Conservation (phyloP, 2,113 vertebrate species). For the Coreoperca whiteheadi region DNA sequence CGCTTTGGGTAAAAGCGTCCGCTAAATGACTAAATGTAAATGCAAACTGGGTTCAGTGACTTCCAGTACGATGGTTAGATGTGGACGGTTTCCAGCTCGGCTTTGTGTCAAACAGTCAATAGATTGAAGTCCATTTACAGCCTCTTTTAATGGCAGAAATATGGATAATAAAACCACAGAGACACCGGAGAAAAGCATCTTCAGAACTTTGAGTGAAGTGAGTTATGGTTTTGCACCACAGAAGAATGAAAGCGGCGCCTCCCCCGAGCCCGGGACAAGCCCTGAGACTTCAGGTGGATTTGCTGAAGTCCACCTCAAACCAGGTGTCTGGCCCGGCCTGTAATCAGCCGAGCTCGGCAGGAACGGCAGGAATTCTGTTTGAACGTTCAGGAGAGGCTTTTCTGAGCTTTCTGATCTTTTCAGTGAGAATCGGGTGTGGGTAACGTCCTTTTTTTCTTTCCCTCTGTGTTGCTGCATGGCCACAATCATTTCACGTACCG, state of each 20-base stretch:
- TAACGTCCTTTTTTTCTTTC: neutral
- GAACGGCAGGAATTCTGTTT: constrained; percentile 43
- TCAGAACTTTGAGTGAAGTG: no score
- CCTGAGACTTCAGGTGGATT: constrained; percentile 31
- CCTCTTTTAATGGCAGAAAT: no score
- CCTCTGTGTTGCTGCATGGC: neutral
- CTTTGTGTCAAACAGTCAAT: neutral
- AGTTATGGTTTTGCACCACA: no score
- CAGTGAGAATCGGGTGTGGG: no score
- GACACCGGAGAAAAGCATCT: constrained; percentile 4
- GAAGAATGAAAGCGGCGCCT: no score
- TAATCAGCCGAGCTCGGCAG: constrained; percentile 38
- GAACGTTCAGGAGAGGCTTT: constrained; percentile 1
- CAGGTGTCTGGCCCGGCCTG: constrained; percentile 51
- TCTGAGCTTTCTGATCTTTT: neutral
- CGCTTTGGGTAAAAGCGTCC: no score
- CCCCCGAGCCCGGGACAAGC: no score
- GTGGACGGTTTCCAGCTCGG: neutral
- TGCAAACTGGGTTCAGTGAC: no score
- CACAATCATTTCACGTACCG: no score
- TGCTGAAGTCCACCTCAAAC: constrained; percentile 50
- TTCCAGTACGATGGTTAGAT: neutral
- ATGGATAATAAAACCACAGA: neutral
- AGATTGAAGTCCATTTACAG: neutral
- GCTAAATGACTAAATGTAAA: no score